Base-by-base conservation (phyloP, 2,888 invertebrate genomes). In the Priocnemis perturbator region DNA sequence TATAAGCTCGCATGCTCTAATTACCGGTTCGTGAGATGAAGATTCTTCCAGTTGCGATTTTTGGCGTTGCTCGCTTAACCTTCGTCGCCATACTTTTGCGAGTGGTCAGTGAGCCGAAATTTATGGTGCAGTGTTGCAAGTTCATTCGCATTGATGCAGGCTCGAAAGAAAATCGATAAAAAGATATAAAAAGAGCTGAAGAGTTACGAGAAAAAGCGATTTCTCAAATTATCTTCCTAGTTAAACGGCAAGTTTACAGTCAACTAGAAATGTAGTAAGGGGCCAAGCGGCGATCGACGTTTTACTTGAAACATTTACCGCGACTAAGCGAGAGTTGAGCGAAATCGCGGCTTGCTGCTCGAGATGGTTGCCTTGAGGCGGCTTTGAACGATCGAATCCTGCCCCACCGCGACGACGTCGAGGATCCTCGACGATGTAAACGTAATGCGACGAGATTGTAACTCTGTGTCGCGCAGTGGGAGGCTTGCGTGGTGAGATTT, bases 61-160 rank as follows among this genome's bases (percentile, higher is more conserved):
- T 47, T 9, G 47, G 15, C 17, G 17, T 9, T 5, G 26, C 26
- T 26, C 26, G 26, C 5, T 26, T 26, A 26, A 3, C 26, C 26
- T 5, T 47, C 17, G 17, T n/a, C 17, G 17, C 47, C 3, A 9
- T 15, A 3, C 15, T 47, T 47, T 47, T 9, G 67, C 67, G 69
- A 61, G 69, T 77, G 75, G 75, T 79, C 79, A 79, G 73, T 75
- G 70, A 79, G 71, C 77, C 77, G 77, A 79, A 79, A 79, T 79
- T 79, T 79, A 79, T 79, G 73, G 79, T 59, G 77, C 73, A 75
- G 73, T 77, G 75, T 77, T 67, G 59, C 64, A 70, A 61, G 70
- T 75, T 79, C 77, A 79, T 79, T 79, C 79, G 75, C 77, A n/a
- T n/a, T n/a, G n/a, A n/a, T n/a, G n/a, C n/a, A n/a, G n/a, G n/a